Base-by-base conservation (phyloP, 2,888 invertebrate genomes). In the Ichneumoninae sp. region DNA sequence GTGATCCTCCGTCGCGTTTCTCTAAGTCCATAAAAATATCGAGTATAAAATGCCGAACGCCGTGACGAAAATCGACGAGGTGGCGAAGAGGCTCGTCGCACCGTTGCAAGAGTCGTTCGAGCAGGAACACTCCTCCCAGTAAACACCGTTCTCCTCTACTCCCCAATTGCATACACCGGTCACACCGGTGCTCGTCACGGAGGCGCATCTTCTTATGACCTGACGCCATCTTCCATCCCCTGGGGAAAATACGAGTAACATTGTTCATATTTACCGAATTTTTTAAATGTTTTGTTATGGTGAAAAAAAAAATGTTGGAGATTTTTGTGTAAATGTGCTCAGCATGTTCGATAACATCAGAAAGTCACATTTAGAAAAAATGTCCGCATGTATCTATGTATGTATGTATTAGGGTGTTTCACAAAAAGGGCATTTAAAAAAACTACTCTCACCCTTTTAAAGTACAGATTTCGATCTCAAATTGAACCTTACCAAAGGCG, bases 161-260 rank as follows among this genome's bases (percentile, higher is more conserved):
- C 98, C 98, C 99, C 99, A 99, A 92, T 98, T 98, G 91, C 99
- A 99, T 0, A 99, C 98, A 77, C 98, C 98, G 0, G 98, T 98
- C 0, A 98, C 98, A 85, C 98, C 98, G 0, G 97, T 98, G 88
- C 97, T 98, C 0, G 98, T 96, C 0, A 98, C 97, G 0, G 98
- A 98, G 1, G 98, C 98, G 94, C 98, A 98, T 30, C 98, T 95
- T 50, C 98, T 95, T 81, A 98, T 97, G 0, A 98, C 98, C 94
- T 98, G 98, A 52, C 98, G 95, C 98, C 98, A 98, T 92, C 98
- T 95, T 4, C 98, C 98, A 92, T 99, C 98, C 98, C 98, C 98
- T 98, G 93, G n/a, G 93, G 94, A 87, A 86, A 63, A 77, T 83
- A n/a, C n/a, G 19, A 63, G 33, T 47, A 33, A 19, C 44, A 47